phyloP scores from a whole-genome alignment of 53 echinoderm and acorn worm species.

The Arbacia lixula region DNA sequence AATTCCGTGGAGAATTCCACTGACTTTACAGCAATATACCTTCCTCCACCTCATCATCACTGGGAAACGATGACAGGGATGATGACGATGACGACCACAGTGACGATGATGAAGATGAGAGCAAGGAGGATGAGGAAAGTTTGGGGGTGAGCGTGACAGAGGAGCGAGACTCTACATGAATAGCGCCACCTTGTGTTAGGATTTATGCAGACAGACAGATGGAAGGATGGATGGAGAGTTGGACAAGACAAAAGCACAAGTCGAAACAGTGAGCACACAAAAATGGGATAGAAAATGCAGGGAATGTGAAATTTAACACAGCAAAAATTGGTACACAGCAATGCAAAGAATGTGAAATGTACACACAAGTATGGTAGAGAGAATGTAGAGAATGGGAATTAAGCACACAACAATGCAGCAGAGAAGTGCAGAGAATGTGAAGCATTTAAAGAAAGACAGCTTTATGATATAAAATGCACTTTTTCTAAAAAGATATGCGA shows the following conservation, averaged over 20 bases:
- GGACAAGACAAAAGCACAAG: background rate
- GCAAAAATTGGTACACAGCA: no score
- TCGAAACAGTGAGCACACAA: no score
- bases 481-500: no score
- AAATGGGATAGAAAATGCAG: no score
- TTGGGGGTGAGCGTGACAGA: slow-evolving; percentile 21
- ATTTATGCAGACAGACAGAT: slow-evolving; percentile 8
- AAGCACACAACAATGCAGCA: no score
- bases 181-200: slow-evolving; percentile 28
- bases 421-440: no score
- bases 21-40: background rate
- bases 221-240: background rate
- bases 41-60: slow-evolving; percentile 34
- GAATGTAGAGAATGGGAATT: no score
- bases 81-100: slow-evolving; percentile 36
- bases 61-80: slow-evolving; percentile 31
- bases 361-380: no score
- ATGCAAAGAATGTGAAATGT: no score
- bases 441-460: no score
- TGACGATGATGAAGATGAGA: slow-evolving; percentile 19
- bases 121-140: slow-evolving; percentile 43
- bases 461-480: no score
- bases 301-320: no score
- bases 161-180: slow-evolving; percentile 23
- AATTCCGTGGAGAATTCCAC: background rate